Evolutionary conservation across 2,888 invertebrate genomes (phyloP).

Genomic region (Lymantria dispar): DNA sequence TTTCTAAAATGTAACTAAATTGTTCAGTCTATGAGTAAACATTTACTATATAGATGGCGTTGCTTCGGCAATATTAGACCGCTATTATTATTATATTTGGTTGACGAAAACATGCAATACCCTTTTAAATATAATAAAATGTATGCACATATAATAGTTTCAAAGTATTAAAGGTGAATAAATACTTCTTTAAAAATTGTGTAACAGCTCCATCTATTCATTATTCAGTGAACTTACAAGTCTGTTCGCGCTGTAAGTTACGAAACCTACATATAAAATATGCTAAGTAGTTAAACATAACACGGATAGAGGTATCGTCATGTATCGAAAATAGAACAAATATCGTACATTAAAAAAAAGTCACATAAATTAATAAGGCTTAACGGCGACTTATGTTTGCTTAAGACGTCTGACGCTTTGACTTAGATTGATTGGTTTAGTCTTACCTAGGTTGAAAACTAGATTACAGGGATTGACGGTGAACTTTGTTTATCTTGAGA

Average conservation of each 20-base stretch:
- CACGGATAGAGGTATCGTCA: constrained; percentile 60
- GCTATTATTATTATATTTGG: neutral
- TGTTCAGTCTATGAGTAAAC: too few relatives aligned
- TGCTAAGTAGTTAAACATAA: constrained; percentile 46
- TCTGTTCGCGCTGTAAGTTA: constrained; percentile 15
- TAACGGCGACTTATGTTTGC: too few relatives aligned
- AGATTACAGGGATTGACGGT: too few relatives aligned
- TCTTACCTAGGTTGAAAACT: too few relatives aligned
- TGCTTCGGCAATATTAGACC: neutral
- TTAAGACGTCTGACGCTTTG: too few relatives aligned
- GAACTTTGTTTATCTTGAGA: too few relatives aligned
- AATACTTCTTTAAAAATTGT: neutral
- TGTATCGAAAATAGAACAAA: constrained; percentile 15
- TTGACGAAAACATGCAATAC: neutral
- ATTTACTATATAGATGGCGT: neutral
- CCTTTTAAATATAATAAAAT: neutral
- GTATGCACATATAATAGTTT: neutral
- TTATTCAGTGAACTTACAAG: constrained; percentile 20
- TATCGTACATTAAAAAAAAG: neutral
- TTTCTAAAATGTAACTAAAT: neutral
- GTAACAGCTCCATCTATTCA: constrained; percentile 36
- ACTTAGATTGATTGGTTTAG: too few relatives aligned
- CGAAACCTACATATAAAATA: constrained; percentile 18
- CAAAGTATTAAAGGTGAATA: neutral
- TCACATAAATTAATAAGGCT: too few relatives aligned